Percentiles rank a stretch among this genome's conserved stretches.
Conservation (phyloP, 2,113 vertebrate genomes). For the Phrynosoma platyrhinos region DNA sequence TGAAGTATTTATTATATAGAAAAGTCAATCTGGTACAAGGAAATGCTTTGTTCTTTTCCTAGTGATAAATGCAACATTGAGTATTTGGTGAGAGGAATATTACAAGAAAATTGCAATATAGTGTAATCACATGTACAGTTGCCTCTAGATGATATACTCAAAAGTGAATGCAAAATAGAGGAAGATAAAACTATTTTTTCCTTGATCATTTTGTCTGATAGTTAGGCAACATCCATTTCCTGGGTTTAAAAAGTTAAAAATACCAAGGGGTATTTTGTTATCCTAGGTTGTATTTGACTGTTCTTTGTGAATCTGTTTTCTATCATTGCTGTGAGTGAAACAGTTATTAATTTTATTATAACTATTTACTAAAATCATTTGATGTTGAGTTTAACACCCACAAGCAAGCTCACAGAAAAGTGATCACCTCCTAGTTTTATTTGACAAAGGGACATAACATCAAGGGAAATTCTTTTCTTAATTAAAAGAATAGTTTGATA, state of each 20-base stretch:
- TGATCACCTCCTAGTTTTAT: background rate
- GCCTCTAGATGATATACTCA: conserved; percentile 25
- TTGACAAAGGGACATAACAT: background rate
- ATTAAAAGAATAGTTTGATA: conserved; percentile 1
- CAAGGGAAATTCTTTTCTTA: background rate
- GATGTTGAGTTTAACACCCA: conserved; percentile 44
- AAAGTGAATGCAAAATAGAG: conserved; percentile 36
- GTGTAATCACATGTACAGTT: conserved; percentile 23
- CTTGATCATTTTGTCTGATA: background rate
- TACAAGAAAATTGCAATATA: too few species aligned
- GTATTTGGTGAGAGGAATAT: background rate
- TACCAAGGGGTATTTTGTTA: background rate
- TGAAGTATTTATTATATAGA: conserved; percentile 11
- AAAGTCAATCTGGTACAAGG: conserved; percentile 23
- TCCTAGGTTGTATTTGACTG: background rate
- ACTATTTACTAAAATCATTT: conserved; percentile 43
- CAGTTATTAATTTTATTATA: conserved; percentile 45
- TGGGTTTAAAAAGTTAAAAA: background rate
- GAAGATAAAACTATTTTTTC: background rate
- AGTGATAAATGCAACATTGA: background rate
- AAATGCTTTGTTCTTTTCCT: background rate
- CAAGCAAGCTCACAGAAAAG: conserved; percentile 10
- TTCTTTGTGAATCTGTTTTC: background rate
- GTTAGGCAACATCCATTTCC: background rate
- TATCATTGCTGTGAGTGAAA: conserved; percentile 43